These are phyloP conservation scores for Acrocyrtus sp. DNA, from an alignment of 2,888 invertebrate species.

Conservation along the genomic window DNA sequence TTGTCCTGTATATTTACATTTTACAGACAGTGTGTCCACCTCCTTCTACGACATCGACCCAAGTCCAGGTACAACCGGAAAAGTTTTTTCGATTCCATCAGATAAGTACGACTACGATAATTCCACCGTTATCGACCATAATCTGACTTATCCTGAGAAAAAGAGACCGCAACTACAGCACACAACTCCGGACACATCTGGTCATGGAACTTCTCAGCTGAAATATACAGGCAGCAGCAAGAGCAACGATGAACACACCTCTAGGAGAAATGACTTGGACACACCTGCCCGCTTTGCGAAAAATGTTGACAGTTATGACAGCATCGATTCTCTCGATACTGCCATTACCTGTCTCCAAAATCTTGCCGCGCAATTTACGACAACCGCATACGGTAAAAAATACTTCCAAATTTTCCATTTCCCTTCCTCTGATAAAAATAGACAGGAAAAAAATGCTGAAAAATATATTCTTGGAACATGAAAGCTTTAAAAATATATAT, in stretches of 20 bases:
- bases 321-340: conserved; percentile 40
- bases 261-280: conserved; percentile 2
- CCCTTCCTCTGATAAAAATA: background rate
- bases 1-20: too few relatives aligned
- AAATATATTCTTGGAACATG: too few relatives aligned
- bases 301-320: background rate
- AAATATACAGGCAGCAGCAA: too few relatives aligned
- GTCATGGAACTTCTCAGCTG: conserved; percentile 14
- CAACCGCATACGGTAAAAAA: conserved; percentile 27
- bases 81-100: background rate
- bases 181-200: too few relatives aligned
- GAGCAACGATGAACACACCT: conserved; percentile 15
- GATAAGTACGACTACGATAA: background rate
- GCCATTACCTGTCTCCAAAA: conserved; percentile 27
- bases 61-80: background rate
- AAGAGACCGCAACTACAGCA: conserved; percentile 2
- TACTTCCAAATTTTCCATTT: background rate
- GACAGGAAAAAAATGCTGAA: too few relatives aligned
- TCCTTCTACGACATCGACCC: conserved; percentile 15
- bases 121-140: too few relatives aligned
- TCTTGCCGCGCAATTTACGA: conserved; percentile 18
- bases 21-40: conserved; percentile 2
- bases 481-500: background rate
- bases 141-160: conserved; percentile 4
- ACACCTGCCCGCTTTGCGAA: conserved; percentile 5